Base-by-base conservation (phyloP, 1,140 invertebrate species). In the Drosophila truncata region DNA sequence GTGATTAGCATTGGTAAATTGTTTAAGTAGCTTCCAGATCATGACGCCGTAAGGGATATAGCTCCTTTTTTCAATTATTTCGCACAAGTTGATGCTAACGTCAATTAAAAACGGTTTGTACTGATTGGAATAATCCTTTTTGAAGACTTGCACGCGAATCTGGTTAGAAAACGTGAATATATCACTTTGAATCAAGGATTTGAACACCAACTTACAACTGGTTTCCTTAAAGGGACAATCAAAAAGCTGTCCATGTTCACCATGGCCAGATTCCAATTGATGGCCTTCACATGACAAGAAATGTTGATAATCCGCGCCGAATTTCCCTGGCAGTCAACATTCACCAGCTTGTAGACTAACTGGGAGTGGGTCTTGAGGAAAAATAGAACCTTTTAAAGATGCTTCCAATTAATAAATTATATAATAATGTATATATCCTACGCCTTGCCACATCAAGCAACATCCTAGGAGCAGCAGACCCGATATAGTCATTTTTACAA, bases 41-140 rank as follows among this genome's bases (percentile, higher is more conserved):
- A 82, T 66, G 2, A 16, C 52, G 0, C 69, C 69, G 29, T 83
- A 81, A 1, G 42, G 13, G 1, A 49, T 11, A 35, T 27, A 82
- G 14, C 14, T 83, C 2, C 25, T 55, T 7, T 29, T 71, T 4
- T 54, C 31, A 2, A 78, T 27, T 11, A 80, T 25, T 4, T 71
- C 54, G 18, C 72, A 71, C 4, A 82, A 2, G 2, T 54, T 65
- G 3, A 77, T 0, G 0, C 4, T 7, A 0, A 60, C 49, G 41
- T 80, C 39, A 23, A 82, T 16, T 3, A 80, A 55, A 31, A 80
- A 80, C 10, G 78, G 78, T 20, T 82, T 37, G 27, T 54, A 82
- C 14, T 44, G 55, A 33, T 80, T 82, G 37, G 16, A 55, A 2
- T 80, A 76, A 41, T 70, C 66, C 44, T 60, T 70, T n/a, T 67